Base-by-base conservation (phyloP, 2,113 vertebrate genomes). In the Heterocephalus glaber region DNA sequence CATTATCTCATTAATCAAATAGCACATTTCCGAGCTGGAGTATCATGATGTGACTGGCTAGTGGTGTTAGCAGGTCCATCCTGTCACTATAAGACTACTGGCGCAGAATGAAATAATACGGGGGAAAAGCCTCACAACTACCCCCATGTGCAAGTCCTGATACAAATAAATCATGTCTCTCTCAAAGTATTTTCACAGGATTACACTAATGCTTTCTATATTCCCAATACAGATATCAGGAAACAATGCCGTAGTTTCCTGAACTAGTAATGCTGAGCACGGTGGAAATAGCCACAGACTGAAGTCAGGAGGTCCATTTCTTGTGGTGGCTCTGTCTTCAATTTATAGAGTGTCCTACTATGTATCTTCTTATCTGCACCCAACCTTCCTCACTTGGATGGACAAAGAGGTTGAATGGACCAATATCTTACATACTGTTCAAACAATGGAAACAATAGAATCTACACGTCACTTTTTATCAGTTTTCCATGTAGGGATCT, bases 1-100 rank as follows among this genome's bases (percentile, higher is more conserved):
- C 66, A 95, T 89, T 95, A 95, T 94, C 92, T 95, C 87, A 54
- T 97, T 97, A 88, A 97, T 97, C 84, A 79, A 96, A 95, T 54
- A 95, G 81, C 61, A 88, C 92, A 96, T 97, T 97, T 92, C 92
- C 90, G 82, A 95, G 47, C 79, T 91, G 33, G 13, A 93, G 68
- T 89, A 96, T 96, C 84, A 90, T 83, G 86, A 93, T 93, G 89
- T 93, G 87, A 16, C 68, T 95, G 93, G 33, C 85, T 65, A 85
- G 70, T 38, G 10, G 77, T 92, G 60, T 92, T 85, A 94, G 91
- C 88, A 63, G 17, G 88, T 97, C 76, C 70, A 44, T 70, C 92
- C 65, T 94, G 33, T 92, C 90, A 92, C n/a, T 70, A 88, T 63
- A 92, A 17, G 54, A 76, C 66, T 49, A 76, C 5, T 90, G 80